These are phyloP conservation scores for Lacerta agilis DNA, from an alignment of 2,797 vertebrate genomes.

Conservation along the genomic window DNA sequence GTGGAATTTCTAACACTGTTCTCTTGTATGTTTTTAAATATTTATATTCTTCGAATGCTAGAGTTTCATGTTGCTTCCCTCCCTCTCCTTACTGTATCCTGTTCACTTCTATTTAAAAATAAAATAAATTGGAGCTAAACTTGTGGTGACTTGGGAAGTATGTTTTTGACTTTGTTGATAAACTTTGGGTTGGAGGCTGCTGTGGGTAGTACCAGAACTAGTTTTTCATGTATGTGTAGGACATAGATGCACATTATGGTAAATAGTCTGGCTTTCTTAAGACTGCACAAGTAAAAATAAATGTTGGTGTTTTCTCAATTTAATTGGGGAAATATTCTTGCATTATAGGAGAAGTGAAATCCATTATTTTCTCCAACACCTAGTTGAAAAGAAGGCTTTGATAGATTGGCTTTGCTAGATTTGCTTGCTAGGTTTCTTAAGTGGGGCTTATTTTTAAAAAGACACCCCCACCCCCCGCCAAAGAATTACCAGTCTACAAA, in stretches of 20 bases:
- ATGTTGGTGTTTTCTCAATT: background rate
- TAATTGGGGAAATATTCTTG: background rate
- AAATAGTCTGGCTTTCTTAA: background rate
- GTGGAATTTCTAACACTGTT: too few relatives aligned
- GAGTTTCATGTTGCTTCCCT: too few relatives aligned
- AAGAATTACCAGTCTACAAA: background rate
- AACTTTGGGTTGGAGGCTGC: background rate
- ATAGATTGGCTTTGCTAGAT: background rate
- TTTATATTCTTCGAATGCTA: background rate
- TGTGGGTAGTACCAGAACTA: too few relatives aligned
- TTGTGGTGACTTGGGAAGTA: background rate
- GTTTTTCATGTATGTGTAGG: background rate
- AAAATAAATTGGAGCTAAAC: background rate
- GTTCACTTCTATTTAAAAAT: background rate
- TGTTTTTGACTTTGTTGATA: too few relatives aligned
- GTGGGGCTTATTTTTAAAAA: background rate
- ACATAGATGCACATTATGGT: too few relatives aligned
- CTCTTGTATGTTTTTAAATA: too few relatives aligned
- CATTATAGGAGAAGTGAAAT: background rate
- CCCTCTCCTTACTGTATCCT: background rate
- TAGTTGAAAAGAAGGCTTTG: background rate
- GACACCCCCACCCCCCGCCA: accelerated
- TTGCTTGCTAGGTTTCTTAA: background rate
- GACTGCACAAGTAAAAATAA: background rate
- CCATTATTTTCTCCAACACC: background rate